Evolutionary conservation across 2,888 invertebrate species (phyloP), one percentile per base, ranked within the genome.

Genomic region (Hydraecia micacea): DNA sequence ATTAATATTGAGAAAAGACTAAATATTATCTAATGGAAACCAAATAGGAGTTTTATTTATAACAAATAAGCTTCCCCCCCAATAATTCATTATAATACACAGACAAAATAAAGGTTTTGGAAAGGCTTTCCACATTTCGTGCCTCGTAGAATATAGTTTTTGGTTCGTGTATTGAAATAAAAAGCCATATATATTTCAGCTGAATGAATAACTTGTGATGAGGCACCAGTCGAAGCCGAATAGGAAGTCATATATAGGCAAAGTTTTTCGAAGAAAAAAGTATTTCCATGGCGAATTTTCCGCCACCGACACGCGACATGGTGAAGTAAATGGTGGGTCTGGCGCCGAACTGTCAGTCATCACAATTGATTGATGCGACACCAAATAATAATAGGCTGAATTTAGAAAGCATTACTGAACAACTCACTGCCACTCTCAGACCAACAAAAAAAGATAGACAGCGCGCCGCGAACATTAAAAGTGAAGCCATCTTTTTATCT

Each of bases 361-460:
- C 88, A 85, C 81, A 90, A 91, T 90, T 93, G 93, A 93, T 93
- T 89, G 91, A 91, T 91, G 55, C 84, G 90, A 87, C 87, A 86
- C 85, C 79, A 78, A 84, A 91, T 89, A n/a, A 90, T 90, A 92
- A 90, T 90, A 84, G 80, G 62, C 81, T 49, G 73, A 76, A 52
- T 80, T 83, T 88, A 86, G 90, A 90, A 90, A 91, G 85, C 85
- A 82, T 79, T 71, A 80, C 74, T 73, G 55, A 75, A 73, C 49
- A 81, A 66, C 46, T 75, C 52, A 77, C 62, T 62, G 46, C 66
- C 55, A 71, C 55, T n/a, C n/a, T n/a, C n/a, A n/a, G n/a, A n/a
- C n/a, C n/a, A n/a, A n/a, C n/a, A n/a, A n/a, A n/a, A n/a, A n/a
- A n/a, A n/a, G n/a, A n/a, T n/a, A n/a, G n/a, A n/a, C n/a, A n/a